These are phyloP conservation scores for Drosophila leontia DNA, from an alignment of 1,140 invertebrate genomes.

Conservation along the genomic window DNA sequence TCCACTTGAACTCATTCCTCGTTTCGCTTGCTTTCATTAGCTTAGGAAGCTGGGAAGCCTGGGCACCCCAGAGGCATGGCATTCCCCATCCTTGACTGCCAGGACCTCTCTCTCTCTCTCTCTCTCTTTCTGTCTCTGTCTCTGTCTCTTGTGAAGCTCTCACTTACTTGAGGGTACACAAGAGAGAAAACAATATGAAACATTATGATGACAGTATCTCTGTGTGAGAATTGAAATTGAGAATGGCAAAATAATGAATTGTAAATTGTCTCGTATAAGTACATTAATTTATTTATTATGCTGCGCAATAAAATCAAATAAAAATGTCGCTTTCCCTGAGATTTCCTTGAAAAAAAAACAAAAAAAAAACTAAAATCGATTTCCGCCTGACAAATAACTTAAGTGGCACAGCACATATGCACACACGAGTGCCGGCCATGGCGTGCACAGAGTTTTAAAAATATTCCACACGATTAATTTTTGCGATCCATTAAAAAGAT, in stretches of 20 bases:
- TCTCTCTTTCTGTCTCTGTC: background rate
- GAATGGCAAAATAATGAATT: conserved; percentile 75
- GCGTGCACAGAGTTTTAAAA: conserved; percentile 38
- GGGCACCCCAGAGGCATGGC: background rate
- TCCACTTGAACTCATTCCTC: conserved; percentile 46
- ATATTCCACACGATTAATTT: conserved; percentile 82
- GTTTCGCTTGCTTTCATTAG: conserved; percentile 42
- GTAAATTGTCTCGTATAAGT: conserved; percentile 56
- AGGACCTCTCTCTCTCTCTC: background rate
- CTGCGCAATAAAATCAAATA: conserved; percentile 73
- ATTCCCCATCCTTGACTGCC: conserved; percentile 2
- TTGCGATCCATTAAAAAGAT: conserved; percentile 79
- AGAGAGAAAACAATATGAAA: conserved; percentile 62
- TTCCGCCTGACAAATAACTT: conserved; percentile 69
- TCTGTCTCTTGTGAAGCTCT: conserved; percentile 5
- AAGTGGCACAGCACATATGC: conserved; percentile 56
- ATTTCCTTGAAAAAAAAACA: conserved; percentile 29
- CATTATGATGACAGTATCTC: conserved; percentile 66
- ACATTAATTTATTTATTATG: conserved; percentile 62
- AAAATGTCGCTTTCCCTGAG: conserved; percentile 23
- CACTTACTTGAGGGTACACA: conserved; percentile 58
- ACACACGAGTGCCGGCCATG: conserved; percentile 18
- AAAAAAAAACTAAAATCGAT: conserved; percentile 78
- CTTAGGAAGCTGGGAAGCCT: conserved; percentile 2
- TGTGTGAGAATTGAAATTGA: conserved; percentile 66